Evolutionary conservation across 92 coral and sea anemone species (phyloP), one percentile per base, ranked within the genome.

Genomic region (Phymanthus crucifer): DNA sequence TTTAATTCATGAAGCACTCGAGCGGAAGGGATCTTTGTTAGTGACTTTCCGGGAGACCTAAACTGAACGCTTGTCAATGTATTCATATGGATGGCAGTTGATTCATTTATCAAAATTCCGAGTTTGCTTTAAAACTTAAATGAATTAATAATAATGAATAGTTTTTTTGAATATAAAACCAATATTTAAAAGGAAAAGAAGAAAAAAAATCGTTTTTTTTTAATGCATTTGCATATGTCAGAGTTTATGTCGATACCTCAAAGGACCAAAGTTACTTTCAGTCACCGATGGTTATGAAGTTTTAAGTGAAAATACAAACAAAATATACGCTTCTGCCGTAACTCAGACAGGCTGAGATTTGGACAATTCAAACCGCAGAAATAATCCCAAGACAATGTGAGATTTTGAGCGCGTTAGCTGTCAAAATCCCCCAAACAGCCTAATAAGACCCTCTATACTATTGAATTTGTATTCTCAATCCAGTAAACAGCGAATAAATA

Each of bases 21-120:
- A 69, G 12, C 46, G 73, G 47, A 69, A 69, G 18, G 47, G 16
- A 13, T 31, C 35, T 54, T 69, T 69, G 73, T 69, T 24, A 34
- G 73, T 34, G 73, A 69, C 47, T 69, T 69, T 69, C 73, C 73
- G 73, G 73, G 35, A n/a, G n/a, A n/a, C n/a, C 11, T 3, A 61
- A 26, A 11, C 68, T 13, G 29, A 61, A 34, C 68, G 68, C 33
- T 57, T 61, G 68, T 61, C 68, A 61, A 2, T 19, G 34, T 33
- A 61, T 61, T 54, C 26, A 61, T 61, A 34, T 26, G 26, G 66
- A 61, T 14, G 10, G 29, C 8, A 27, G 10, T 33, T 5, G 34
- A 61, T 27, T 29, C 68, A 27, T 61, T 61, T 10, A 8, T 61
- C 36, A 27, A 61, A 27, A 61, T 61, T 33, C 34, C 68, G 68